These are phyloP conservation scores for Drosophila pseudotalamancana DNA, from an alignment of 2,888 invertebrate genomes.

Conservation along the genomic window DNA sequence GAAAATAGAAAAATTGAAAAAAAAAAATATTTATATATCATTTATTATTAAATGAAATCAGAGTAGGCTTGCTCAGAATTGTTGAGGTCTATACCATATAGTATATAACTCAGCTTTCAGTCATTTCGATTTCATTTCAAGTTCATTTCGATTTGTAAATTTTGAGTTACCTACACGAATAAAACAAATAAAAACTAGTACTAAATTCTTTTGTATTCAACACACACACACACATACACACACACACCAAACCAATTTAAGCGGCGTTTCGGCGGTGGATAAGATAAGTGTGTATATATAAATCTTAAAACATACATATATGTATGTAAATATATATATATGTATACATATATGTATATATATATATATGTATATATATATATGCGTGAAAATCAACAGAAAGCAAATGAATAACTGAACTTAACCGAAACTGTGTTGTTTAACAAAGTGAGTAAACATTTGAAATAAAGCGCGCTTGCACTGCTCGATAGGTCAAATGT, in stretches of 20 bases:
- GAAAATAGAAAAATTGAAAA: not conserved
- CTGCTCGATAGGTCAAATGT: not conserved
- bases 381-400: too few relatives aligned
- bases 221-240: not conserved
- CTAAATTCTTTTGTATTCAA: constrained; percentile 30
- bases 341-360: not conserved
- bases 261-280: not conserved
- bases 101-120: constrained; percentile 13
- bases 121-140: constrained; percentile 31
- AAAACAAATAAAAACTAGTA: constrained; percentile 22
- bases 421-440: not conserved
- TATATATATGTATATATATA: not conserved
- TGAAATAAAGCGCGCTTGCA: not conserved
- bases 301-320: not conserved
- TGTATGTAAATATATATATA: not conserved
- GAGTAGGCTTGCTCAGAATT: constrained; percentile 16
- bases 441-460: not conserved
- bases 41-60: constrained; percentile 1
- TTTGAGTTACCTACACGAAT: constrained; percentile 30
- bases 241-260: not conserved
- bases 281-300: not conserved
- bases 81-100: not conserved
- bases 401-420: not conserved
- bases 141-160: constrained; percentile 46
- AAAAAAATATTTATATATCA: not conserved